Evolutionary conservation across 2,113 vertebrate species (phyloP).

Genomic region (Corythornis cristatus): DNA sequence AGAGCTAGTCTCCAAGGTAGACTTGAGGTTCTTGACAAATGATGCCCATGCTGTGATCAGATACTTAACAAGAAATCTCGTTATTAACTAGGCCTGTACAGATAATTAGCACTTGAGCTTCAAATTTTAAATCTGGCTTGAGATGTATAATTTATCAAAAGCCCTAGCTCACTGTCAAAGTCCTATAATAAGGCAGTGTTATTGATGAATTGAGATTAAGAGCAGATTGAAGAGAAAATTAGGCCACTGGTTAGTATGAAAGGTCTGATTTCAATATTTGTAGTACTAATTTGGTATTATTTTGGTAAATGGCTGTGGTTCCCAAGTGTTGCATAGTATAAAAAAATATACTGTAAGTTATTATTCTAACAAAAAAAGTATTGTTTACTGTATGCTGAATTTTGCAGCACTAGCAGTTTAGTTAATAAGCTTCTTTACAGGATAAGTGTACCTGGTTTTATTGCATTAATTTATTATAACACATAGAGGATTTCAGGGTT

Average conservation of each 20-base stretch:
- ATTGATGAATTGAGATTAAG: slow-evolving; percentile 99
- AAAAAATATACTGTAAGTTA: slow-evolving; percentile 76
- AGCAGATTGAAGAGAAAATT: slow-evolving; percentile 93
- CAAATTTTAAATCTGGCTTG: slow-evolving; percentile 97
- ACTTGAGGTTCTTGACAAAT: slow-evolving; percentile 95
- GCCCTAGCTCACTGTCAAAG: slow-evolving; percentile 91
- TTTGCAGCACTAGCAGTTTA: slow-evolving; percentile 78
- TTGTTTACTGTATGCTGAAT: slow-evolving; percentile 73
- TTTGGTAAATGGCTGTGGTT: slow-evolving; percentile 85
- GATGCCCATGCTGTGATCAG: slow-evolving; percentile 96
- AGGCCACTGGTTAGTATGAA: slow-evolving; percentile 85
- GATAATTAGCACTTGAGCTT: slow-evolving; percentile 99
- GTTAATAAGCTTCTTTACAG: slow-evolving; percentile 80
- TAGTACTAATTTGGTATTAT: slow-evolving; percentile 91
- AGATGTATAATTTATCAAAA: slow-evolving; percentile 99
- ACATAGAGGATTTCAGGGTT: slow-evolving; percentile 64
- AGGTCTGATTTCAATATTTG: slow-evolving; percentile 92
- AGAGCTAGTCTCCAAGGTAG: slow-evolving; percentile 93
- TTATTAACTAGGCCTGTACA: slow-evolving; percentile 99
- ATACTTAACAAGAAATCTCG: slow-evolving; percentile 99
- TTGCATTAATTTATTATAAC: slow-evolving; percentile 78
- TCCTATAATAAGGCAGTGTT: slow-evolving; percentile 92
- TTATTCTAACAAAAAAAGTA: slow-evolving; percentile 80
- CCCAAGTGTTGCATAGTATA: slow-evolving; percentile 71
- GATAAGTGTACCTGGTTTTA: slow-evolving; percentile 79